These are phyloP conservation scores for Leptopilina myrica DNA, from an alignment of 2,888 invertebrate genomes.

Conservation along the genomic window DNA sequence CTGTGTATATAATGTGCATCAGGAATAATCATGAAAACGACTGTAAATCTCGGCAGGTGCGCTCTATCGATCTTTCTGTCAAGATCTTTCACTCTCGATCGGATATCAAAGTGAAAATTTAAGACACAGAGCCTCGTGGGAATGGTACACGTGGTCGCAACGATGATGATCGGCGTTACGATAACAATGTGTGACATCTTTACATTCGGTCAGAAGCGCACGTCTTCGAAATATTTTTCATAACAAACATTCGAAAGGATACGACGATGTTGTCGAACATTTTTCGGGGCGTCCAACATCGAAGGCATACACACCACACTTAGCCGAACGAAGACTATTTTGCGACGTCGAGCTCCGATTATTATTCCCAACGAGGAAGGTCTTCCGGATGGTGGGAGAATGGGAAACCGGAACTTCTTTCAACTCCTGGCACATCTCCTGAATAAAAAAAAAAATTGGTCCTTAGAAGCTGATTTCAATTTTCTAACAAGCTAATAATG, in stretches of 20 bases:
- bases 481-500: not conserved
- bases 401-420: conserved; percentile 57
- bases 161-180: not conserved
- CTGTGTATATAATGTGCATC: not conserved
- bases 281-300: conserved; percentile 22
- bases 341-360: conserved; percentile 48
- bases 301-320: conserved; percentile 49
- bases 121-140: conserved; percentile 32
- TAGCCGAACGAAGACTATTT: conserved; percentile 55
- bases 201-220: conserved; percentile 15
- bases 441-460: conserved; percentile 21
- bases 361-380: conserved; percentile 54
- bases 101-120: conserved; percentile 30
- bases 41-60: conserved; percentile 21
- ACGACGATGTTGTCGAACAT: conserved; percentile 16
- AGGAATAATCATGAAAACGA: conserved; percentile 29
- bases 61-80: conserved; percentile 30
- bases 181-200: conserved; percentile 34
- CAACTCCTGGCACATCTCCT: conserved; percentile 32
- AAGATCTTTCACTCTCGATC: conserved; percentile 30
- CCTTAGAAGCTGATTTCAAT: conserved; percentile 17
- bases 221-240: not conserved
- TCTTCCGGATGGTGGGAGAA: conserved; percentile 60
- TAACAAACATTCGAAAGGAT: conserved; percentile 3
- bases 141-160: conserved; percentile 28